Base-by-base conservation (phyloP, 2,113 vertebrate species). In the Dromas ardeola region DNA sequence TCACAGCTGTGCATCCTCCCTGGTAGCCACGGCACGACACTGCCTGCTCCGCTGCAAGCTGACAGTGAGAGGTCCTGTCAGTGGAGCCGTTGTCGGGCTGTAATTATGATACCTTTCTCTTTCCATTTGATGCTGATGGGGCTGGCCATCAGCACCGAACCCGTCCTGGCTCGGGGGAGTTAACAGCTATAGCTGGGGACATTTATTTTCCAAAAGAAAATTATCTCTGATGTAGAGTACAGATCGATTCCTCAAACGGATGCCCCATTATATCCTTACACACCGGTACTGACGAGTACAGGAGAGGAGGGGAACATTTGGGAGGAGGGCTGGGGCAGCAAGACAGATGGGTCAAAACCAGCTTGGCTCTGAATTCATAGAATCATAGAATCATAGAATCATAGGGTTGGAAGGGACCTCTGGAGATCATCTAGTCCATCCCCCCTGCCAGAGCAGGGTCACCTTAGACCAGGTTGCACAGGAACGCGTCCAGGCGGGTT, bases 21-120 rank as follows among this genome's bases (percentile, higher is more conserved):
- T 4, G 4, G 27, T 12, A 91, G 29, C 66, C 29, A 56, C 13
- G 13, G 80, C 74, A 56, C 0, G 0, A 43, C 30, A 47, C 49
- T 12, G 6, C 3, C 62, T 65, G n/a, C 47, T 88, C 69, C 15
- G 5, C 50, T 16, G 50, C 55, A 70, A 74, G 79, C 52, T 59
- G 80, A 26, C 62, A 42, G 30, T 11, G 66, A 82, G 53, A 67
- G n/a, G 27, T 36, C 71, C 66, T 40, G 59, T 29, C 88, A 53
- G 49, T 22, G 63, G 34, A 77, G 38, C 17, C 34, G 4, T 13
- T 32, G 29, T 22, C 5, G 4, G 62, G 10, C 29, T 70, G 59
- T 18, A 69, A 40, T 56, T 70, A 43, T 9, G 10, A 15, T n/a
- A 66, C 32, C 22, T 61, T 86, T 81, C 63, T 22, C 43, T 52